These are phyloP conservation scores for Trochalopteron elliotii DNA, from an alignment of 2,113 vertebrate species.

Conservation along the genomic window DNA sequence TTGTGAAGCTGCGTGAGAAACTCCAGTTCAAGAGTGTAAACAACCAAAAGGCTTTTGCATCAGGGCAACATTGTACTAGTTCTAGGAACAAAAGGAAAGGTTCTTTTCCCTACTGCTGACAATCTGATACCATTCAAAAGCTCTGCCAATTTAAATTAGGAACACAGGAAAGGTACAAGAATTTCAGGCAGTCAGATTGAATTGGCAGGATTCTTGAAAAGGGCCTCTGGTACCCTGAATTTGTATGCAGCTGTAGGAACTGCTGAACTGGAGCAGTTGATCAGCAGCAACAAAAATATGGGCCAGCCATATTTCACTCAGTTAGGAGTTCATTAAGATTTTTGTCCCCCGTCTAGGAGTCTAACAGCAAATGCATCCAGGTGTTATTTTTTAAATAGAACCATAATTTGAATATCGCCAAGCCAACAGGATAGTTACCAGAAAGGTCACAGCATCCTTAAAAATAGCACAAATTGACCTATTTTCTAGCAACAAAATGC, in stretches of 20 bases:
- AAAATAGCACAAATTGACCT: neutral
- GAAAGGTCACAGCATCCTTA: neutral
- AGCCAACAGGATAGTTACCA: neutral
- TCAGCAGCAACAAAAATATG: neutral
- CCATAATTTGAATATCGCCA: neutral
- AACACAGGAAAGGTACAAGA: neutral
- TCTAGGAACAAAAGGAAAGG: neutral
- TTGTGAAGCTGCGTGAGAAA: too few species aligned
- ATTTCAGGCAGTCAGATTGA: neutral
- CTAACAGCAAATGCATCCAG: neutral
- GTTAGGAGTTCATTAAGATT: neutral
- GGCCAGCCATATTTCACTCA: neutral
- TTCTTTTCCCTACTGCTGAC: neutral
- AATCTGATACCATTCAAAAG: neutral
- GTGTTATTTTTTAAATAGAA: neutral
- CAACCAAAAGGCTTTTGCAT: too few species aligned
- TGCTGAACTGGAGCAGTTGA: neutral
- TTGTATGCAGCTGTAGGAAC: neutral
- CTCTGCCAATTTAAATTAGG: neutral
- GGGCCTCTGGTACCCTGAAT: neutral
- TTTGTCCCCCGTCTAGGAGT: neutral
- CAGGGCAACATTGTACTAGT: neutral
- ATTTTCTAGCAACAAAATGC: neutral
- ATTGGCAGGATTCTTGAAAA: neutral
- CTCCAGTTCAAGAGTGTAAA: too few species aligned